These are phyloP conservation scores for Leucoraja ocellata DNA, from an alignment of 2,797 vertebrate species.

Conservation along the genomic window DNA sequence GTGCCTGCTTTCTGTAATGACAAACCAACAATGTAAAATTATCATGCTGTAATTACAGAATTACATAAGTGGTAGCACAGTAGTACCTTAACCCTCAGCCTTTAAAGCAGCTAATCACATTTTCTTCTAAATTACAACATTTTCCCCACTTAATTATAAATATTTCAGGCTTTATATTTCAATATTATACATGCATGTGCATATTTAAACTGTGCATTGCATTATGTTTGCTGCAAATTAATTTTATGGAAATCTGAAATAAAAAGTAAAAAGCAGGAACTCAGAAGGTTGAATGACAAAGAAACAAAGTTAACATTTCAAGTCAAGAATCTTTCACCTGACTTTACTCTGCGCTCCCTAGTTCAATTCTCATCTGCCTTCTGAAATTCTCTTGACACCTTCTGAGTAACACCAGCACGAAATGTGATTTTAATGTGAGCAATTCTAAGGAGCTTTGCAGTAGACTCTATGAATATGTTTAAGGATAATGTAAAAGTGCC, in stretches of 20 bases:
- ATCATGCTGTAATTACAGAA: neutral
- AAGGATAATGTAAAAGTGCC: neutral
- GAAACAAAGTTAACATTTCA: too few species aligned
- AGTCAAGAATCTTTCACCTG: too few species aligned
- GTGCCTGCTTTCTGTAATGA: neutral
- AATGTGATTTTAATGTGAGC: neutral
- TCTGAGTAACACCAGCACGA: neutral
- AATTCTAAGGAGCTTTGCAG: neutral
- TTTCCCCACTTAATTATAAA: neutral
- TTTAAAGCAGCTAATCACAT: neutral
- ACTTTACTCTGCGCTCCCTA: neutral
- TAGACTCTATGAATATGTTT: neutral
- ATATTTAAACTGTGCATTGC: neutral
- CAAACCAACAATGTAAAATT: neutral
- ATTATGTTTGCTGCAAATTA: too few species aligned
- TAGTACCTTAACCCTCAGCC: neutral
- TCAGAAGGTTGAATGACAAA: too few species aligned
- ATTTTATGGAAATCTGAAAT: too few species aligned
- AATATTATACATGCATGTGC: neutral
- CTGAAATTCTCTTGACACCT: neutral
- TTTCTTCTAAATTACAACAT: neutral
- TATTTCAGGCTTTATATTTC: neutral
- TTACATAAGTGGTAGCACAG: neutral
- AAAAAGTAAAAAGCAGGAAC: too few species aligned
- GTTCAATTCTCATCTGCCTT: neutral